These are phyloP conservation scores for Plebejus melissa DNA, from an alignment of 2,888 invertebrate species.

Conservation along the genomic window DNA sequence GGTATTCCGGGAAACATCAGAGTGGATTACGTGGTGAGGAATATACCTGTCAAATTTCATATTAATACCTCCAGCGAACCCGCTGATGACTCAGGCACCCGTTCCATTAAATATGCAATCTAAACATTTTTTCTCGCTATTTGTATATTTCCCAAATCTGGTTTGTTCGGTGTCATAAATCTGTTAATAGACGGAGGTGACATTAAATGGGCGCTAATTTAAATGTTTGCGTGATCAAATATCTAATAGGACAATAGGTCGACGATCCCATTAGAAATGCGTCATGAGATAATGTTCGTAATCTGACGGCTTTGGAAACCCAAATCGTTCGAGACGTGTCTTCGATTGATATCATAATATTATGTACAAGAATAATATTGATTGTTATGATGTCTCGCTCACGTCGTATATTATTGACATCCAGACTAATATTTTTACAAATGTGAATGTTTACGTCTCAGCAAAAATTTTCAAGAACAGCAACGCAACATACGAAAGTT, in stretches of 20 bases:
- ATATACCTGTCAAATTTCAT: constrained; percentile 22
- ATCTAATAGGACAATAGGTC: constrained; percentile 24
- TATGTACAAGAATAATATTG: constrained; percentile 1
- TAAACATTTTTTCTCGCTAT: neutral
- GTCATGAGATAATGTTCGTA: constrained; percentile 14
- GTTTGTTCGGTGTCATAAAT: constrained; percentile 18
- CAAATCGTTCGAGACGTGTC: constrained; percentile 12
- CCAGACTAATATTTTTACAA: neutral
- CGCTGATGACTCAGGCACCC: constrained; percentile 9
- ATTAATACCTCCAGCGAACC: constrained; percentile 16
- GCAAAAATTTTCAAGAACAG: neutral
- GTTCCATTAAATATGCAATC: neutral
- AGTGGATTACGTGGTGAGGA: constrained; percentile 20
- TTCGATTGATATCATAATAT: constrained; percentile 4
- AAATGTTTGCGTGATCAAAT: constrained; percentile 18
- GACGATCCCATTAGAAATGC: constrained; percentile 20
- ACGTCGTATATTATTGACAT: neutral
- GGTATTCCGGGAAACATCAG: constrained; percentile 17
- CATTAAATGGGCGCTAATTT: constrained; percentile 25
- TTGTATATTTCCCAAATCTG: constrained; percentile 21
- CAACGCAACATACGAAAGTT: neutral
- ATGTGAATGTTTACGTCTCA: neutral
- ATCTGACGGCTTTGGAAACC: neutral
- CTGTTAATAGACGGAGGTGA: constrained; percentile 24
- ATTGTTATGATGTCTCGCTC: neutral